These are phyloP conservation scores for Callocephalon fimbriatum DNA, from an alignment of 2,113 vertebrate genomes.

Conservation along the genomic window DNA sequence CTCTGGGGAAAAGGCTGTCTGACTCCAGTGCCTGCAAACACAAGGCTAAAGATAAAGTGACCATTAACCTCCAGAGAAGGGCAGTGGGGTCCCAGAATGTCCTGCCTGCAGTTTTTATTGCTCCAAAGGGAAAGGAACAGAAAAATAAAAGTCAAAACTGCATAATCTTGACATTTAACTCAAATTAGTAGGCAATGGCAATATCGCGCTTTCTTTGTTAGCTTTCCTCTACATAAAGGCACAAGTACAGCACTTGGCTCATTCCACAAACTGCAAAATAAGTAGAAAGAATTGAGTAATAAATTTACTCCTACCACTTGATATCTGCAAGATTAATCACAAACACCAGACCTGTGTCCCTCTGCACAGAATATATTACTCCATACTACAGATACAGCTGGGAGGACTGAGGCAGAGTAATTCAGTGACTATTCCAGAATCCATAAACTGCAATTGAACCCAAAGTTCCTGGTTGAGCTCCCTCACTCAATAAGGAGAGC, in stretches of 20 bases:
- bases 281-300: not conserved
- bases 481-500: not conserved
- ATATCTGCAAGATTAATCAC: not conserved
- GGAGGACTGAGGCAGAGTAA: not conserved
- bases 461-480: not conserved
- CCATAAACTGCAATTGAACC: not conserved
- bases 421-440: not conserved
- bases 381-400: not conserved
- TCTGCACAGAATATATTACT: not conserved
- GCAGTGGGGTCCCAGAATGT: constrained; percentile 17
- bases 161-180: not conserved
- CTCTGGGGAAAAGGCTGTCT: constrained; percentile 34
- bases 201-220: not conserved
- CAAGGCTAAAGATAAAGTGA: constrained; percentile 54
- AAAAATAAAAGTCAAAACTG: constrained; percentile 15
- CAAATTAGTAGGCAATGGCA: not conserved
- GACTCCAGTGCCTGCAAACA: constrained; percentile 27
- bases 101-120: constrained; percentile 14
- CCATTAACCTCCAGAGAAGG: constrained; percentile 49
- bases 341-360: not conserved
- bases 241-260: not conserved
- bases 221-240: not conserved
- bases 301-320: not conserved
- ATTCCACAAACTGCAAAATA: not conserved
- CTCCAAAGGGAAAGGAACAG: constrained; percentile 2